phyloP scores from a whole-genome alignment of 2,797 vertebrate genomes.

The Rhinoraja longicauda region DNA sequence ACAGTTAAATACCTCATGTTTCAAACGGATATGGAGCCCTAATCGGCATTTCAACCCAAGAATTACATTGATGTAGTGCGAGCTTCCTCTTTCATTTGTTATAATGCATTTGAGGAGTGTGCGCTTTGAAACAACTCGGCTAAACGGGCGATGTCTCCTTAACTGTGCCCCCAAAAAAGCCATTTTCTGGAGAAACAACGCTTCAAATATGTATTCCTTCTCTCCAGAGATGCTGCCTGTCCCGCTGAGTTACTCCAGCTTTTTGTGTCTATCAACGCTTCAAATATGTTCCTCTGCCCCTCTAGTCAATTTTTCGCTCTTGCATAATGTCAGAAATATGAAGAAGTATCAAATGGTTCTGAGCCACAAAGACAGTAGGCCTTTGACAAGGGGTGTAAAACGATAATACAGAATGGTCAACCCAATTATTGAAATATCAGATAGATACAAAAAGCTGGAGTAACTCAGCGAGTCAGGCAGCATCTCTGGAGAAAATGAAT shows the following conservation, averaged over 20 bases:
- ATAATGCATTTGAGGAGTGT: background rate
- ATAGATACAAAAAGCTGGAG: too few species aligned
- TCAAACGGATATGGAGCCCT: background rate
- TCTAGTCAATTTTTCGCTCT: background rate
- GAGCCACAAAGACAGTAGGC: background rate
- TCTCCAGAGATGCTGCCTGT: too few species aligned
- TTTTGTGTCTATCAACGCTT: too few species aligned
- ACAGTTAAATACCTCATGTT: conserved; percentile 7
- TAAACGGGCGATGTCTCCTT: background rate
- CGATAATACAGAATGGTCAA: background rate
- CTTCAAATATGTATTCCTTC: too few species aligned
- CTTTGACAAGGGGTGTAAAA: background rate
- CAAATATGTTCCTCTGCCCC: too few species aligned
- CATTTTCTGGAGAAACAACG: background rate
- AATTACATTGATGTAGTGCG: background rate
- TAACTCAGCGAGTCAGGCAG: too few species aligned
- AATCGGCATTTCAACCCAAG: background rate
- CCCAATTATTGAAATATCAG: background rate
- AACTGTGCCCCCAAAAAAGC: background rate
- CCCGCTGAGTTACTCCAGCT: too few species aligned
- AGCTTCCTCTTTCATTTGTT: background rate
- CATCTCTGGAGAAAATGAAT: too few species aligned
- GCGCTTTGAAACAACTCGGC: background rate
- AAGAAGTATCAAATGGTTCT: background rate
- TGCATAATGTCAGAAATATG: background rate